Evolutionary conservation across 1,140 invertebrate species (phyloP), one percentile per base, ranked within the genome.

Genomic region (Coelopa frigida): DNA sequence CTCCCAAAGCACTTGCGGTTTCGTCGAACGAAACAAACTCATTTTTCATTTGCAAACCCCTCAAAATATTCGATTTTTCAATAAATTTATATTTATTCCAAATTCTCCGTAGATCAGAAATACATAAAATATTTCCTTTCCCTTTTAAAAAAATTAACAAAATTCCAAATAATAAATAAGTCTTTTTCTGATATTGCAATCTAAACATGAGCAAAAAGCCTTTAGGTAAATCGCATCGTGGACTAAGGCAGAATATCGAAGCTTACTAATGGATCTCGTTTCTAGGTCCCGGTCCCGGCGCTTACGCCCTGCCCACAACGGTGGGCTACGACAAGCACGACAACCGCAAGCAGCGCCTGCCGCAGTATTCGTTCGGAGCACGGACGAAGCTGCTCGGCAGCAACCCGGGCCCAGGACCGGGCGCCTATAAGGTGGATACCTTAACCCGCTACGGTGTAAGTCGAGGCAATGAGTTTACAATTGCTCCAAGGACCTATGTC

Each of bases 281-380:
- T 41, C 20, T 46, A 77, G 80, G 79, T 12, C 80, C 80, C 37
- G 80, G 79, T 22, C 79, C 80, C 5, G 78, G 75, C 38, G 76
- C 77, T 11, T 81, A 81, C 54, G 53, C 56, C 48, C 61, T 82
- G 49, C 79, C 79, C 0, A 62, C 76, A 14, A 72, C 73, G 15
- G 71, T 78, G 7, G 80, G 80, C 11, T 80, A 72, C 59, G 54
- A 70, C 0, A 51, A 64, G 21, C 79, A 82, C 58, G 78, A 81
- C 59, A 65, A 66, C 7, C 73, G 73, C 3, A 75, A 75, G 14
- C 72, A 74, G 50, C 70, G 78, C 14, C 72, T 72, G 58, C 79
- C 80, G 0, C 73, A 76, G 62, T 82, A 73, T 58, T 77, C 78
- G 21, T 75, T 81, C 53, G 75, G 75, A 3, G 57, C 65, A 4